These are phyloP conservation scores for Saccostrea echinata DNA, from an alignment of 1,140 invertebrate genomes.

Conservation along the genomic window DNA sequence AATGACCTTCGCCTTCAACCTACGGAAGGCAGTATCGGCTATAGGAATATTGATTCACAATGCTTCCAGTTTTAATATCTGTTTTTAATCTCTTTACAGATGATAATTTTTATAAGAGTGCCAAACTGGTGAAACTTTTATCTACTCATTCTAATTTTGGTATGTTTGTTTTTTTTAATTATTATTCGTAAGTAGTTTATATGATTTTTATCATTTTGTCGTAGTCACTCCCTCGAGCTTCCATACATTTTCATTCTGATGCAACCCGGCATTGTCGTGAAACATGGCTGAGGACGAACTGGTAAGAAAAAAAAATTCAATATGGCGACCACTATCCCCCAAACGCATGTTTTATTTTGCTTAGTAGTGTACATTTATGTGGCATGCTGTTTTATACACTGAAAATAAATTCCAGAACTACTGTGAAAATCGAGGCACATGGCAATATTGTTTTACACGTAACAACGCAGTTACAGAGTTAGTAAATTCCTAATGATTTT, in stretches of 20 bases:
- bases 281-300: constrained; percentile 60
- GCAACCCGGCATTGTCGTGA: constrained; percentile 26
- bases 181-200: too few species aligned
- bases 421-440: too few species aligned
- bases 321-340: not conserved
- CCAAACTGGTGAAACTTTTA: too few species aligned
- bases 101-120: too few species aligned
- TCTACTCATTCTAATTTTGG: too few species aligned
- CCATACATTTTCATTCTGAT: constrained; percentile 35
- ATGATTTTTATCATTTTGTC: not conserved
- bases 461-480: too few species aligned
- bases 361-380: not conserved
- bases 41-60: not conserved
- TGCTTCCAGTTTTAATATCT: not conserved
- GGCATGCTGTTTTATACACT: not conserved
- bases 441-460: too few species aligned
- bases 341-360: not conserved
- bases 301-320: constrained; percentile 44
- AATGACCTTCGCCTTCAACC: not conserved
- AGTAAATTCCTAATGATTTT: too few species aligned
- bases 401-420: too few species aligned
- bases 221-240: not conserved
- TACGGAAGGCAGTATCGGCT: not conserved
- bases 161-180: too few species aligned
- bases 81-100: too few species aligned